Conservation (phyloP, 1,140 invertebrate genomes). For the Rhopalosiphum padi region DNA sequence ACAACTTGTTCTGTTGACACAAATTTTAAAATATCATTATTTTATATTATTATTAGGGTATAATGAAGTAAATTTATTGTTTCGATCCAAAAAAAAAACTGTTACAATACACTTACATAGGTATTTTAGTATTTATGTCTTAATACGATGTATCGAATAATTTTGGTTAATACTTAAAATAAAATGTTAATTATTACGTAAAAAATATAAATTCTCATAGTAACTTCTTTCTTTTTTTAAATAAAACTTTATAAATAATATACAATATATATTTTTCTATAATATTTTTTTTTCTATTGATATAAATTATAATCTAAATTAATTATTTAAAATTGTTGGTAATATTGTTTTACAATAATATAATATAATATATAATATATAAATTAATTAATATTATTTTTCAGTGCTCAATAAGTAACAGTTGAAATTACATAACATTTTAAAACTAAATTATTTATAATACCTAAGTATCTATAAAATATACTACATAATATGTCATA, state of each 20-base stretch:
- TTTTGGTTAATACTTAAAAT: neutral
- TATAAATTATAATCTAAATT: too few relatives aligned
- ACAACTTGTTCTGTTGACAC: neutral
- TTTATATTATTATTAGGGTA: too few relatives aligned
- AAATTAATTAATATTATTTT: neutral
- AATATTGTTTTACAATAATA: neutral
- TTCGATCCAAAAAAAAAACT: neutral
- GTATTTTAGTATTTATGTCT: neutral
- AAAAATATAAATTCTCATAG: too few relatives aligned
- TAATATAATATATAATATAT: neutral
- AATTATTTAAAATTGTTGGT: neutral
- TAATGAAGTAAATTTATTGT: neutral
- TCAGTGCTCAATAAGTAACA: neutral
- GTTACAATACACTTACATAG: too few relatives aligned
- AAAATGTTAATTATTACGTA: neutral
- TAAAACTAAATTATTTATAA: too few relatives aligned
- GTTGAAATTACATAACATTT: neutral
- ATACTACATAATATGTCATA: too few relatives aligned
- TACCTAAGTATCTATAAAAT: too few relatives aligned
- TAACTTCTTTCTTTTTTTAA: neutral
- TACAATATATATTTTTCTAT: neutral
- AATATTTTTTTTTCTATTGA: too few relatives aligned
- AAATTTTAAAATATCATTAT: neutral
- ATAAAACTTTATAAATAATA: neutral
- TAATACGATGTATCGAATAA: neutral